These are phyloP conservation scores for Romanomermis culicivorax DNA, from an alignment of 2,888 invertebrate species.

Conservation along the genomic window DNA sequence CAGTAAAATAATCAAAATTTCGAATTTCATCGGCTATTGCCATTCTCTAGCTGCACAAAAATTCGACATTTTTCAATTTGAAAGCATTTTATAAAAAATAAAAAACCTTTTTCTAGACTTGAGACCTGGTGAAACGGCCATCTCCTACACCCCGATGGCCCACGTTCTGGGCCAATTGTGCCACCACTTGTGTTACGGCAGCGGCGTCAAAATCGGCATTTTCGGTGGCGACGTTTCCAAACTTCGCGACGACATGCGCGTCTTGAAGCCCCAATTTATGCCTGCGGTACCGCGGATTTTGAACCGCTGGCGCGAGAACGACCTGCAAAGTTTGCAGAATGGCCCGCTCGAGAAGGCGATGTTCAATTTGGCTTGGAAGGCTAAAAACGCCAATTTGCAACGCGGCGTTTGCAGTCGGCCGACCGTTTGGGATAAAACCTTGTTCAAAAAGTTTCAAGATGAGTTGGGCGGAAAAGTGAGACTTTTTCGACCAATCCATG, in stretches of 20 bases:
- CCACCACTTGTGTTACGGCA: slow-evolving; percentile 19
- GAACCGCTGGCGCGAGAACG: slow-evolving; percentile 74
- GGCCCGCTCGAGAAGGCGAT: no score
- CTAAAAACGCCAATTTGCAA: slow-evolving; percentile 15
- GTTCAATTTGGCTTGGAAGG: slow-evolving; percentile 4
- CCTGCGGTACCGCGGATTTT: slow-evolving; percentile 81
- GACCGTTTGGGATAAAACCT: slow-evolving; percentile 28
- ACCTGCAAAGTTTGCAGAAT: slow-evolving; percentile 20
- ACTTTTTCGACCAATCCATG: no score
- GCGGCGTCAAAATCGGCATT: slow-evolving; percentile 78
- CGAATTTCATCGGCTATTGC: no score
- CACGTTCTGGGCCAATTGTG: slow-evolving; percentile 72
- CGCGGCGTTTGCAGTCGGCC: slow-evolving; percentile 26
- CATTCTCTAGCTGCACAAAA: no score
- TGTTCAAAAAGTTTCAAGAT: slow-evolving; percentile 35
- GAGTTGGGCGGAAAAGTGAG: slow-evolving; percentile 71
- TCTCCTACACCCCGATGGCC: slow-evolving; percentile 84
- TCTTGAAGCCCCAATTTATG: slow-evolving; percentile 72
- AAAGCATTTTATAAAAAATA: no score
- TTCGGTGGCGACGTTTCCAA: slow-evolving; percentile 71
- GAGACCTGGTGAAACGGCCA: slow-evolving; percentile 30
- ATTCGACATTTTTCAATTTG: no score
- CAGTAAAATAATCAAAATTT: no score
- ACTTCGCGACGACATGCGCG: slow-evolving; percentile 55
- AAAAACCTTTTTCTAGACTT: no score